phyloP scores from a whole-genome alignment of 2,888 invertebrate species.

The Pomacea canaliculata region DNA sequence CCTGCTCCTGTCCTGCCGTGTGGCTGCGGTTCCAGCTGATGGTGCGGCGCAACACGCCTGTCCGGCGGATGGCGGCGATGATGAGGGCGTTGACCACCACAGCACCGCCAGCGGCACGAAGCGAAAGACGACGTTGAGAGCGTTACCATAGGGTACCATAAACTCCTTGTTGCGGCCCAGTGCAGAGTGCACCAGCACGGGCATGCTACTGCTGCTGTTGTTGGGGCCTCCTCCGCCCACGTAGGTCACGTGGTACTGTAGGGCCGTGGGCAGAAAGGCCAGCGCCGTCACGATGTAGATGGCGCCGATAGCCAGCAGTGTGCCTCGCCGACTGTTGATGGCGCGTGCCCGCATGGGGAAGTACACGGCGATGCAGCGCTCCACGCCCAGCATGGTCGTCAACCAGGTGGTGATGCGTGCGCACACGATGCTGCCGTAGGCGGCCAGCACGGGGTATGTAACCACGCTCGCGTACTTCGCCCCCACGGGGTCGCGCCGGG shows the following conservation, averaged over 20 bases:
- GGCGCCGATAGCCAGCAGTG: slow-evolving; percentile 43
- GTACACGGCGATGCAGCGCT: slow-evolving; percentile 60
- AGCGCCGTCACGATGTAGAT: slow-evolving; percentile 52
- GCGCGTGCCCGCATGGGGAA: slow-evolving; percentile 56
- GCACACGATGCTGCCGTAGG: slow-evolving; percentile 55
- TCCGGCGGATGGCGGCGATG: slow-evolving; percentile 46
- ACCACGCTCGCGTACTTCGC: slow-evolving; percentile 40
- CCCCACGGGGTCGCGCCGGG: slow-evolving; percentile 34
- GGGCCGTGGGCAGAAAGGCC: slow-evolving; percentile 52
- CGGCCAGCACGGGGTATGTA: slow-evolving; percentile 53
- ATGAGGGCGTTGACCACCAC: slow-evolving; percentile 50
- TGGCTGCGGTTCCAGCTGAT: slow-evolving; percentile 30
- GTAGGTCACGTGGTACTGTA: slow-evolving; percentile 47
- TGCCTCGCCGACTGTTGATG: slow-evolving; percentile 49
- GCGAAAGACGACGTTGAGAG: slow-evolving; percentile 53
- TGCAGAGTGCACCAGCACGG: slow-evolving; percentile 40
- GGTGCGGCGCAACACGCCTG: slow-evolving; percentile 41
- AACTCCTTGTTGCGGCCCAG: slow-evolving; percentile 50
- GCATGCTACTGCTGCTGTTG: slow-evolving; percentile 37
- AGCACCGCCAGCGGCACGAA: slow-evolving; percentile 52
- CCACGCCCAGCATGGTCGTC: slow-evolving; percentile 52
- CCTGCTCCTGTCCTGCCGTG: slow-evolving; percentile 41
- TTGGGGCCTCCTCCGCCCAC: neutral
- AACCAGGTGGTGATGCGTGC: slow-evolving; percentile 57
- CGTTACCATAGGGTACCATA: slow-evolving; percentile 47